Conservation (phyloP, 2,888 invertebrate genomes). For the Byasa hedistus region DNA sequence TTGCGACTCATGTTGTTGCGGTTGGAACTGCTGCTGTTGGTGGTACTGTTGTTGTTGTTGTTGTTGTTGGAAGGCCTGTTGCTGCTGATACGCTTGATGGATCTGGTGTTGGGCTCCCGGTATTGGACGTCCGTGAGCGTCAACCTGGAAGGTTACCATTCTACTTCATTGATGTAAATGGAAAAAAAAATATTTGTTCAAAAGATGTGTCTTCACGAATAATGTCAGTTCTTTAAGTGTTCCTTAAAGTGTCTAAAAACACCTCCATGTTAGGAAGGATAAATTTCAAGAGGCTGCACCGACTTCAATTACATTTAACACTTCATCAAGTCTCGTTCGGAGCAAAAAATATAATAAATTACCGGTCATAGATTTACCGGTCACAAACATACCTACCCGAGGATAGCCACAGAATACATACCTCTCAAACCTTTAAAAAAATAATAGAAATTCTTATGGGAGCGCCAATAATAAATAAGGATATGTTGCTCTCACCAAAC, state of each 20-base stretch:
- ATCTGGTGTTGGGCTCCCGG: constrained; percentile 69
- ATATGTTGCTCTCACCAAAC: constrained; percentile 77
- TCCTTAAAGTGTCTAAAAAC: too few relatives aligned
- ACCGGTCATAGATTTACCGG: too few relatives aligned
- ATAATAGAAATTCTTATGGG: background rate
- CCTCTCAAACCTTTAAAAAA: background rate
- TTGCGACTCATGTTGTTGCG: constrained; percentile 45
- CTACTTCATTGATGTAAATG: too few relatives aligned
- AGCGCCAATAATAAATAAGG: background rate
- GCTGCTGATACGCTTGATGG: constrained; percentile 57
- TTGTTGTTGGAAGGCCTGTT: constrained; percentile 55
- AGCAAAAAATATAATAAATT: too few relatives aligned
- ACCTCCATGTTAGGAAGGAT: too few relatives aligned
- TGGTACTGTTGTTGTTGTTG: constrained; percentile 65
- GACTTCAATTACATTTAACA: too few relatives aligned
- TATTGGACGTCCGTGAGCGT: constrained; percentile 62
- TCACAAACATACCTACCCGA: background rate
- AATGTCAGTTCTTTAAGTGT: too few relatives aligned
- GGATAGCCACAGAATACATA: background rate
- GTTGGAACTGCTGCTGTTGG: constrained; percentile 38
- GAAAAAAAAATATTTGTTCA: too few relatives aligned
- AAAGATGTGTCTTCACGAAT: too few relatives aligned
- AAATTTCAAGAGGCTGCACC: too few relatives aligned
- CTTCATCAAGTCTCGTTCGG: too few relatives aligned
- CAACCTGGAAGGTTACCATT: constrained; percentile 48